Conservation (phyloP, 2,113 vertebrate genomes). For the Psephotus haematonotus region DNA sequence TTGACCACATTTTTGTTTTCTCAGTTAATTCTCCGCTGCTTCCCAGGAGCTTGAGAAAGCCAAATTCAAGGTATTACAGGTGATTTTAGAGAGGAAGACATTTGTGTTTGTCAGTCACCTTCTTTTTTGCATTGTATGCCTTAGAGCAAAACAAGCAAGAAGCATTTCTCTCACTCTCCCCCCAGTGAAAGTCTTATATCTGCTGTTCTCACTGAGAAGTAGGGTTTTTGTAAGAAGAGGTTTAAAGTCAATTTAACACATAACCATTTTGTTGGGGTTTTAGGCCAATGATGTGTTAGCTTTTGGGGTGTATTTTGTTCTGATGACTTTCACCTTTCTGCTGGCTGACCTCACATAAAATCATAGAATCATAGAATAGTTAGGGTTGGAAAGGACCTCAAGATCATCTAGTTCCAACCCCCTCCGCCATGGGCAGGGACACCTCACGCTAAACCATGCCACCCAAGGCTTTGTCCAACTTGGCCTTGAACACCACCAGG, state of each 20-base stretch:
- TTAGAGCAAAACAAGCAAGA: not conserved
- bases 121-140: not conserved
- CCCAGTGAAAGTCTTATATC: not conserved
- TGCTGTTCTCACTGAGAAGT: not conserved
- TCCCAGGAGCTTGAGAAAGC: not conserved
- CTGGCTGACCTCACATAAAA: not conserved
- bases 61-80: not conserved
- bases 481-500: too few relatives aligned
- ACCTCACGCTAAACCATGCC: too few relatives aligned
- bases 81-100: not conserved
- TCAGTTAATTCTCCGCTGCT: not conserved
- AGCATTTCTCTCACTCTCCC: not conserved
- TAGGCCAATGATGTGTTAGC: not conserved
- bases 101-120: not conserved
- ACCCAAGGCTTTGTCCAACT: too few relatives aligned
- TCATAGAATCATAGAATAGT: too few relatives aligned
- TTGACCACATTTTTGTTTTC: not conserved
- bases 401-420: too few relatives aligned
- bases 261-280: not conserved
- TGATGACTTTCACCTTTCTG: not conserved
- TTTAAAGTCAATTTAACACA: not conserved
- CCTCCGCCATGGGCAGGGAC: too few relatives aligned
- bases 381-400: too few relatives aligned
- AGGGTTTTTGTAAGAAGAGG: not conserved
- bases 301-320: not conserved